These are phyloP conservation scores for Leptopilina syphax DNA, from an alignment of 2,888 invertebrate genomes.

Conservation along the genomic window DNA sequence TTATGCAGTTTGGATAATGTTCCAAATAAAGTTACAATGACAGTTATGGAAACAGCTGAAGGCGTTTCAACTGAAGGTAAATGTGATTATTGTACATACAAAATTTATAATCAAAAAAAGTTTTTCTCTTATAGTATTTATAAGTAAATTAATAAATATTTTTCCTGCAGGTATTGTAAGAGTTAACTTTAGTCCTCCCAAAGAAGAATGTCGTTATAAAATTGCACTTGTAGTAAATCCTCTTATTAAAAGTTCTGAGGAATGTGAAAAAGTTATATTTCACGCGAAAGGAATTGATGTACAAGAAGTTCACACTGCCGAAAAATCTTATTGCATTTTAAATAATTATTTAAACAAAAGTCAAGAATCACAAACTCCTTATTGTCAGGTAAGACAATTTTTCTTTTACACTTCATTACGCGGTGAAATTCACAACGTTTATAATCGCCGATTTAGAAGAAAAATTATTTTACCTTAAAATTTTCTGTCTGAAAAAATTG, in stretches of 20 bases:
- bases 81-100: not conserved
- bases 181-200: conserved; percentile 45
- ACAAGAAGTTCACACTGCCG: conserved; percentile 48
- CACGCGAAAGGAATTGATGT: conserved; percentile 22
- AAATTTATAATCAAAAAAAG: not conserved
- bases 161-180: conserved; percentile 45
- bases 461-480: no score
- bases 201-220: conserved; percentile 43
- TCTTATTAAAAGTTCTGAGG: conserved; percentile 41
- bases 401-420: not conserved
- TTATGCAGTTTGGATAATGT: conserved; percentile 46
- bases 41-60: conserved; percentile 49
- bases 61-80: conserved; percentile 49
- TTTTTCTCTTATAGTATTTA: not conserved
- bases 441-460: no score
- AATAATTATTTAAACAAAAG: not conserved
- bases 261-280: conserved; percentile 47
- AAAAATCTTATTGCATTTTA: conserved; percentile 45
- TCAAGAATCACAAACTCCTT: conserved; percentile 6
- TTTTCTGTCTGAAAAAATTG: no score
- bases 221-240: conserved; percentile 48
- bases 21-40: conserved; percentile 48
- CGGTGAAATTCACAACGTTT: no score
- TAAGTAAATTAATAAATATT: not conserved
- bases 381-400: conserved; percentile 17